Percentiles rank a stretch among this genome's conserved stretches.
Conservation (phyloP, 1,140 invertebrate species). For the Lepidurus packardi region DNA sequence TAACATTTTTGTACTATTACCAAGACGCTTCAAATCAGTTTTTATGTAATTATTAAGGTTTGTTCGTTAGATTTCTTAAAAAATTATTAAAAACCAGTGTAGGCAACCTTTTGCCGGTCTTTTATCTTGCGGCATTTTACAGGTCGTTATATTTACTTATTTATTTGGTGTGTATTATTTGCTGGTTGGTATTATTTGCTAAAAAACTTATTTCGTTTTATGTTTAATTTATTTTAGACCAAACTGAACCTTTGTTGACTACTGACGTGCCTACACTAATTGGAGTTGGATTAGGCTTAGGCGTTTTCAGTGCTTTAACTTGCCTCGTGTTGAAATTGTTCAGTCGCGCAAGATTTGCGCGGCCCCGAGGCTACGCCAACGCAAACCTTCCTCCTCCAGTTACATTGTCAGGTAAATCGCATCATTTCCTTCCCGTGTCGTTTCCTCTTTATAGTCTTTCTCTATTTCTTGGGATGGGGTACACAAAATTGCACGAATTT, state of each 20-base stretch:
- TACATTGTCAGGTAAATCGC: neutral
- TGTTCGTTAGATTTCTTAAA: too few relatives aligned
- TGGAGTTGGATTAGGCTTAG: slow-evolving; percentile 71
- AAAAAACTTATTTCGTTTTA: slow-evolving; percentile 21
- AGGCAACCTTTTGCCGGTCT: too few relatives aligned
- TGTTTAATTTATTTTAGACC: slow-evolving; percentile 53
- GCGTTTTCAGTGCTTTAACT: slow-evolving; percentile 70
- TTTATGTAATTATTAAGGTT: too few relatives aligned
- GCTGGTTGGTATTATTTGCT: too few relatives aligned
- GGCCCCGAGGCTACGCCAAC: slow-evolving; percentile 69
- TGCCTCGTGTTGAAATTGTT: slow-evolving; percentile 80
- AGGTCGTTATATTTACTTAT: too few relatives aligned
- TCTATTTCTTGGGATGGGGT: neutral
- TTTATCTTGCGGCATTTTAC: too few relatives aligned
- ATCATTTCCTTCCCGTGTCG: neutral
- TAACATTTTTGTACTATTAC: too few relatives aligned
- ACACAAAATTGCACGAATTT: neutral
- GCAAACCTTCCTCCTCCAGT: slow-evolving; percentile 66
- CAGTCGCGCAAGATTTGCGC: slow-evolving; percentile 60
- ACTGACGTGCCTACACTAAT: slow-evolving; percentile 73
- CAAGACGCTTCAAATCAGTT: too few relatives aligned
- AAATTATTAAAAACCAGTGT: too few relatives aligned
- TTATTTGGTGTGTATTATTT: too few relatives aligned
- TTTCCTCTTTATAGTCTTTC: neutral
- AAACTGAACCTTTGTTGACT: slow-evolving; percentile 60